Conservation (phyloP, 2,797 vertebrate genomes). For the Erethizon dorsatum region DNA sequence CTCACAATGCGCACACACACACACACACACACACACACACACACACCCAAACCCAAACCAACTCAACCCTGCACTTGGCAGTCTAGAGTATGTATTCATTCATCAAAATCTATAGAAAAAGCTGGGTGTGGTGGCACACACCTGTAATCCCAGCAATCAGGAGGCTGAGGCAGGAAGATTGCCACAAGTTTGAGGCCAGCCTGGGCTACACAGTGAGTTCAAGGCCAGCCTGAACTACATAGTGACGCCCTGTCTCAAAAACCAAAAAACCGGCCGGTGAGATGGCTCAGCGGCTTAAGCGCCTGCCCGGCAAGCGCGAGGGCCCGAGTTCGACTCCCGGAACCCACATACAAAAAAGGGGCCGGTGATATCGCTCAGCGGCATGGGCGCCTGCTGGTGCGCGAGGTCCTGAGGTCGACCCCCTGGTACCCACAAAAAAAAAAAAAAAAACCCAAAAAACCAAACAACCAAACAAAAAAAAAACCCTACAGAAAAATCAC, state of each 20-base stretch:
- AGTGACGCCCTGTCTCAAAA: neutral
- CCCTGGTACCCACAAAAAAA: no score
- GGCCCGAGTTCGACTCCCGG: no score
- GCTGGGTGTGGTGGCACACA: neutral
- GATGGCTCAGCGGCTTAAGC: no score
- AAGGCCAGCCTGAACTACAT: neutral
- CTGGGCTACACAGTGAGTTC: neutral
- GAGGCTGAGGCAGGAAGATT: neutral
- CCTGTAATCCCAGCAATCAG: neutral
- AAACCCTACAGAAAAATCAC: neutral
- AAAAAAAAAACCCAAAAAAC: neutral
- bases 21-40: no score
- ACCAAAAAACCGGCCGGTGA: no score
- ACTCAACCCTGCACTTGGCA: neutral
- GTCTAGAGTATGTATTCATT: neutral
- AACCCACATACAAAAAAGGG: no score
- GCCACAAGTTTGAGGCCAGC: neutral
- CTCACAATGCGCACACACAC: neutral
- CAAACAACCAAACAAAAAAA: neutral
- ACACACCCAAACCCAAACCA: neutral
- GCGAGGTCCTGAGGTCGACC: no score
- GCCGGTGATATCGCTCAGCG: no score
- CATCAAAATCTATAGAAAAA: slow-evolving; percentile 21
- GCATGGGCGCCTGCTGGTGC: no score
- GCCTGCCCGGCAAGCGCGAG: no score